Conservation (phyloP, 2,797 vertebrate genomes). For the Pantherophis vulpinus region DNA sequence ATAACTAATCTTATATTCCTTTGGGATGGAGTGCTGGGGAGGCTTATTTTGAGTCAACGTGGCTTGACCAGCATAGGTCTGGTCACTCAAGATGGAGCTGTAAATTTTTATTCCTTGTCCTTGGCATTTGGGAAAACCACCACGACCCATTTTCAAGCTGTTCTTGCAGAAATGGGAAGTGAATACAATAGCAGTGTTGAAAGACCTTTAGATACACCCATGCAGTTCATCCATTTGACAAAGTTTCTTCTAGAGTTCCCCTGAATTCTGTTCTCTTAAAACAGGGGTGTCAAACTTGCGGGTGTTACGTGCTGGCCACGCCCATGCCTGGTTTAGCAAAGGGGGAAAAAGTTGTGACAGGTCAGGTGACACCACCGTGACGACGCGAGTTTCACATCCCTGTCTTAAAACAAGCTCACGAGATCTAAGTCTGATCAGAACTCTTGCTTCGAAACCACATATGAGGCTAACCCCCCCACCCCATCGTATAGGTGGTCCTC, state of each 20-base stretch:
- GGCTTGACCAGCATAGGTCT: background rate
- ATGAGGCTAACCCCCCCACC: background rate
- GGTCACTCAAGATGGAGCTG: background rate
- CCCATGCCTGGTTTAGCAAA: too few relatives aligned
- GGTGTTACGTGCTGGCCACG: background rate
- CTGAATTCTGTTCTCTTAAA: background rate
- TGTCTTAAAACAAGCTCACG: background rate
- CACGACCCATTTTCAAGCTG: background rate
- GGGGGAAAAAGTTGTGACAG: rapidly evolving
- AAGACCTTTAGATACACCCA: background rate
- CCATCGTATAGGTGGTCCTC: background rate
- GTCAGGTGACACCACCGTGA: rapidly evolving
- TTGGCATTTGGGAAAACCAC: background rate
- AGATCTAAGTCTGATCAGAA: background rate
- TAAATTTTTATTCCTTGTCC: background rate
- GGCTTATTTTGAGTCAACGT: background rate
- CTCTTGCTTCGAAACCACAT: background rate
- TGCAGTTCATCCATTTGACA: background rate
- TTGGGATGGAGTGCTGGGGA: background rate
- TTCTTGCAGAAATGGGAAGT: background rate
- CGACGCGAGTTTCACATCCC: rapidly evolving
- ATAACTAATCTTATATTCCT: background rate
- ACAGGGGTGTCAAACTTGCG: background rate
- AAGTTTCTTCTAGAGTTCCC: background rate
- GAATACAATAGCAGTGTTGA: background rate